Base-by-base conservation (phyloP, 92 coral and sea anemone species). In the Chrysogorgia sp. region DNA sequence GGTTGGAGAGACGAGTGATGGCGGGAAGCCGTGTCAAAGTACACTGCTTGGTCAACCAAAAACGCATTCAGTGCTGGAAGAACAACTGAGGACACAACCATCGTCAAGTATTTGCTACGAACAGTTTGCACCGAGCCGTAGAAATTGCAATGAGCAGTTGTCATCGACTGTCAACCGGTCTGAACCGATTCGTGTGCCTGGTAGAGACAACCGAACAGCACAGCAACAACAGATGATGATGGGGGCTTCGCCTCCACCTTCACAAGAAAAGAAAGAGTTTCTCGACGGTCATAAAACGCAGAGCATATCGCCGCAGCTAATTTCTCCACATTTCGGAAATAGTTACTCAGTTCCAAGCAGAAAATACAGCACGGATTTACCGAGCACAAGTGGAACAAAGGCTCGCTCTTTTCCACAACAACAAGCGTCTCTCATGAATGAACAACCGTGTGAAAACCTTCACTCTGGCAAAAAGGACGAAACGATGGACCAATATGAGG, bases 281-380 rank as follows among this genome's bases (percentile, higher is more conserved):
- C 71, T 30, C 14, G 41, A 52, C 53, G 84, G 77, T 71, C 79
- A 55, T 72, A 83, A 86, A 59, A 34, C 72, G 20, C 37, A 63
- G 48, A 56, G 67, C 60, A 63, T 67, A 20, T 63, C 86, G 58
- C 92, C 90, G 57, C 84, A 82, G 76, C 83, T 85, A 67, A 79
- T 83, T 88, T 80, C 90, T 37, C 82, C 92, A 8, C 90, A 85
- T 52, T 58, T 88, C 19, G 52, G 48, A 3, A 56, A 40, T 2
- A 72, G 23, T 35, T 55, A 52, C 59, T 17, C 76, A 9, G 40
- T 34, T 23, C 40, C 32, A 10, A 47, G 45, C 5, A 22, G 9
- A 20, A 60, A 55, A 23, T 57, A 29, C 32, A 2, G 63, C 63
- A 3, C 23, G 17, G 23, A 13, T 19, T 23, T 31, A n/a, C 53